Percentiles rank a stretch among this genome's conserved stretches.
Evolutionary conservation across 2,888 invertebrate species (phyloP).

Genomic region (Anthrax anthrax): DNA sequence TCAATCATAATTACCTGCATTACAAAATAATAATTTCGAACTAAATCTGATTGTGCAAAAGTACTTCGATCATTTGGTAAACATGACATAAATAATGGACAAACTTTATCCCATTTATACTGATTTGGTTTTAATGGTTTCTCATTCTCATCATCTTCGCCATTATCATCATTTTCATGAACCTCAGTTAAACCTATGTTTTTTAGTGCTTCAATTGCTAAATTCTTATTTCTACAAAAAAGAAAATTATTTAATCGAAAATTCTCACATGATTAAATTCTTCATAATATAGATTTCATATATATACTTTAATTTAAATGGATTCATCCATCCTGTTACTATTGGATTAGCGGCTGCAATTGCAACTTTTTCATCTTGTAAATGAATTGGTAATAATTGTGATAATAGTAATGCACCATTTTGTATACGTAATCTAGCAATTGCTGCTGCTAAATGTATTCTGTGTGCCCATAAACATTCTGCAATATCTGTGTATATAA

Average conservation of each 20-base stretch:
- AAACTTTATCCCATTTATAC: constrained; percentile 34
- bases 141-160: constrained; percentile 10
- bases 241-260: not conserved
- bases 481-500: constrained; percentile 49
- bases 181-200: constrained; percentile 14
- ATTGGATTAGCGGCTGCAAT: constrained; percentile 39
- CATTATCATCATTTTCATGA: constrained; percentile 12
- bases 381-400: constrained; percentile 54
- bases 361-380: constrained; percentile 53
- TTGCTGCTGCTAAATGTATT: constrained; percentile 58
- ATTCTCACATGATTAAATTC: not conserved
- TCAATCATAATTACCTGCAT: constrained; percentile 36
- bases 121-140: constrained; percentile 19
- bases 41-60: constrained; percentile 41
- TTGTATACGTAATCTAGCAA: constrained; percentile 60
- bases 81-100: constrained; percentile 39
- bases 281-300: constrained; percentile 5
- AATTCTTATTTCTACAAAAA: constrained; percentile 16
- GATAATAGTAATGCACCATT: constrained; percentile 53
- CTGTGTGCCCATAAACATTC: constrained; percentile 47
- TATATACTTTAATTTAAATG: constrained; percentile 47
- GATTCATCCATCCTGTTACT: constrained; percentile 71
- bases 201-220: constrained; percentile 5
- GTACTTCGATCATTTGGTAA: constrained; percentile 40
- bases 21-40: constrained; percentile 40